Conservation (phyloP, 2,113 vertebrate species). For the Anseranas semipalmata region DNA sequence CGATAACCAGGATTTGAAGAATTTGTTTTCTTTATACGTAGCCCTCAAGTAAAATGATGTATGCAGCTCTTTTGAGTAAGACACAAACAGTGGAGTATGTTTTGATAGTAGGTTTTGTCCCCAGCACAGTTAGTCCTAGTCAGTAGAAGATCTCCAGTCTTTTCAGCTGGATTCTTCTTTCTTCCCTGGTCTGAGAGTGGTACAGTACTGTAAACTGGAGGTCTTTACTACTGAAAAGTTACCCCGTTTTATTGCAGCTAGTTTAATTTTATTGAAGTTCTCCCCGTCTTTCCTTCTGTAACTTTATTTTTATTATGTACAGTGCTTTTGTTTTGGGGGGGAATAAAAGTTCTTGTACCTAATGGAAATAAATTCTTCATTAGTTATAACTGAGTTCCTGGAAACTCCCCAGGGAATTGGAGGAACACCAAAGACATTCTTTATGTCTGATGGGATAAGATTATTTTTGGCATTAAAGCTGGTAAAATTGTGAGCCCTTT, state of each 20-base stretch:
- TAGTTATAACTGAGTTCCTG: not conserved
- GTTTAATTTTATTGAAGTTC: not conserved
- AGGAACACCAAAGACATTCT: not conserved
- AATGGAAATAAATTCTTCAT: not conserved
- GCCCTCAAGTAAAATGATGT: not conserved
- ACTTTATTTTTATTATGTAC: not conserved
- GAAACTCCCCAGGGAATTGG: not conserved
- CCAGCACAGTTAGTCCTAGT: not conserved
- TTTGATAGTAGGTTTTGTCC: not conserved
- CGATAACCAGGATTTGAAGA: not conserved
- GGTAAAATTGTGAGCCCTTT: not conserved
- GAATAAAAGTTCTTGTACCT: not conserved
- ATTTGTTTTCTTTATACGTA: not conserved
- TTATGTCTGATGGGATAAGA: not conserved
- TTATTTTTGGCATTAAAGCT: not conserved
- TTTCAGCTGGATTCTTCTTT: not conserved
- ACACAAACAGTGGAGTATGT: not conserved
- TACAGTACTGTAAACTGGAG: not conserved
- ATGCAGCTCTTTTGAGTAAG: not conserved
- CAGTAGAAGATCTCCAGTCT: not conserved
- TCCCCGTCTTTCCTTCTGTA: not conserved
- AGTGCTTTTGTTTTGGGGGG: not conserved
- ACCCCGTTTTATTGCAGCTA: not conserved
- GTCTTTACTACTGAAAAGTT: not conserved
- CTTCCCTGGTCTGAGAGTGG: not conserved